Conservation (phyloP, 2,113 vertebrate species). For the Probosciger aterrimus region DNA sequence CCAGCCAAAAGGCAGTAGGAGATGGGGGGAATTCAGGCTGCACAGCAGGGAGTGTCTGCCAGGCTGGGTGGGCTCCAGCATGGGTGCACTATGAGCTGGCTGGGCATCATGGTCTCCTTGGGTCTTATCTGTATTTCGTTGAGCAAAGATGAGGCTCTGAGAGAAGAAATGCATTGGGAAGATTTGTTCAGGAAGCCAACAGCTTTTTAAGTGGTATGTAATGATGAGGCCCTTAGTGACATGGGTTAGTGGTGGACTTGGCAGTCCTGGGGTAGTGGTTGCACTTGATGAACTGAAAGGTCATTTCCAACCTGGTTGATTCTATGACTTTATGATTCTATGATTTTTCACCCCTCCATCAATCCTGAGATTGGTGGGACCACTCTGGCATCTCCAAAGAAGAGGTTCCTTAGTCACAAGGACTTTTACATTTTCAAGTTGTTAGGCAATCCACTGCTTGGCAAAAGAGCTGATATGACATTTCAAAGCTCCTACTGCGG, state of each 20-base stretch:
- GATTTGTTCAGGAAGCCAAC: background rate
- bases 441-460: background rate
- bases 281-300: background rate
- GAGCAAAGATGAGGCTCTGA: background rate
- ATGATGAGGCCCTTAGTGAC: background rate
- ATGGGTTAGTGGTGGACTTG: background rate
- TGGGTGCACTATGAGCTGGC: background rate
- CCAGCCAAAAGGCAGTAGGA: background rate
- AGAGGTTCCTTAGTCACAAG: background rate
- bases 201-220: background rate
- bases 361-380: background rate
- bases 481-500: background rate
- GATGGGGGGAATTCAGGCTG: background rate
- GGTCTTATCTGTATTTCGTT: background rate
- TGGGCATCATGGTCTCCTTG: background rate
- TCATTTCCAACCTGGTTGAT: background rate
- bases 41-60: background rate
- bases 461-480: background rate
- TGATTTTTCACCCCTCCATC: background rate
- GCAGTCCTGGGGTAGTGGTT: background rate
- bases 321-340: background rate
- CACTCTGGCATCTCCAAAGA: background rate
- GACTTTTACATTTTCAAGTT: background rate
- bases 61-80: background rate
- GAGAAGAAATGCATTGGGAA: background rate